Conservation (phyloP, 2,797 vertebrate genomes). For the Bucorvus abyssinicus region DNA sequence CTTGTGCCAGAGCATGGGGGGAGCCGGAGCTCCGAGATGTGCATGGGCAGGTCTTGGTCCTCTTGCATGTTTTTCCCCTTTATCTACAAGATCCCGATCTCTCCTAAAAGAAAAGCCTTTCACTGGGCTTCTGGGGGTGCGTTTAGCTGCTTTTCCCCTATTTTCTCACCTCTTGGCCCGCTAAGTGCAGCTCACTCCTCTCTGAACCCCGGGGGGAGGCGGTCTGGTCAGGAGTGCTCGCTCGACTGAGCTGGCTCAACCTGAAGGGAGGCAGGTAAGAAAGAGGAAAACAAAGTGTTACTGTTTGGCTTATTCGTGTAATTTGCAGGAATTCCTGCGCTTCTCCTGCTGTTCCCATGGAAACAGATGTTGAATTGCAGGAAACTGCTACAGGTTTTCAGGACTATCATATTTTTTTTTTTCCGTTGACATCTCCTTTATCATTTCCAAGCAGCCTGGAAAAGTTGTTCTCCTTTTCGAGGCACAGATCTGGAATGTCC, state of each 20-base stretch:
- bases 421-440: not conserved
- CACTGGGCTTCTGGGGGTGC: not conserved
- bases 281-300: not conserved
- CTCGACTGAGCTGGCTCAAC: not conserved
- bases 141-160: rapidly evolving
- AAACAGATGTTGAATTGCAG: constrained; percentile 49
- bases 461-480: not conserved
- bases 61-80: not conserved
- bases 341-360: constrained; percentile 63
- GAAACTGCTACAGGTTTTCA: not conserved
- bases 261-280: not conserved
- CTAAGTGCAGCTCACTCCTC: rapidly evolving
- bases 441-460: not conserved
- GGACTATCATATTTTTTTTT: not conserved
- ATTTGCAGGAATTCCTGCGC: not conserved
- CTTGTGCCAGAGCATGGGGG: not conserved
- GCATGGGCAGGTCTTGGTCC: not conserved
- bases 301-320: not conserved
- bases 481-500: not conserved
- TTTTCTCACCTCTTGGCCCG: not conserved
- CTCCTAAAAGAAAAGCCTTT: not conserved
- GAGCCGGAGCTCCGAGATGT: not conserved
- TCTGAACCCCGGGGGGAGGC: rapidly evolving
- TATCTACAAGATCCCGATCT: not conserved
- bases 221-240: rapidly evolving